Base-by-base conservation (phyloP, 2,113 vertebrate species). In the Haplotaxodon microlepis region DNA sequence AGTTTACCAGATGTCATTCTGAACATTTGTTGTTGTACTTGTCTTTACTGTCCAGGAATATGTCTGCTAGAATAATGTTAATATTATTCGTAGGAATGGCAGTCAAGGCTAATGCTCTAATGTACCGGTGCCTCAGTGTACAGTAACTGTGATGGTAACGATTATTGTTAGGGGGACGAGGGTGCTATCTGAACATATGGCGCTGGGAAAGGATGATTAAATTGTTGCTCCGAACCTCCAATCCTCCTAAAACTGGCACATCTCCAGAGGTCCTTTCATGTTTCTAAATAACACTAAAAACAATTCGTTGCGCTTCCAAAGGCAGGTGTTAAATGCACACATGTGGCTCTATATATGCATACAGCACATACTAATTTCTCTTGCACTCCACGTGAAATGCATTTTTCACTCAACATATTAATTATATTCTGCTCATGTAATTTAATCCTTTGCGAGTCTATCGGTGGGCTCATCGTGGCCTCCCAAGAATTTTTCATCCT, bases 171-270 rank as follows among this genome's bases (percentile, higher is more conserved):
- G 45, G 27, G 45, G 16, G 17, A 78, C 4, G 10, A 27, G 63
- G 16, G 34, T 73, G 50, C 34, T 31, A 42, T 57, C 34, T 69
- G 59, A 94, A 87, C 83, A 92, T 89, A 87, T 89, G 88, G 84
- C 34, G 29, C 45, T 31, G 9, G 53, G 45, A 53, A 82, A 84
- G 57, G 88, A 91, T 71, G 84, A 87, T 88, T 31, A 34, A 90
- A 87, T 84, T 66, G 78, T 85, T 10, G 4, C 78, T 82, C 19
- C 19, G 61, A 80, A 63, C 36, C 51, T 82, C 84, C 69, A 87
- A 38, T 82, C 83, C 47, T 16, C 82, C 57, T 59, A 63, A 59
- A 82, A 73, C 14, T 83, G 80, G 82, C 73, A 14, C 27, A 4
- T 76, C 69, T 91, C 82, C 84, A 84, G 82, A 76, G 51, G 54